Base-by-base conservation (phyloP, 2,888 invertebrate species). In the Chloromyia formosa region DNA sequence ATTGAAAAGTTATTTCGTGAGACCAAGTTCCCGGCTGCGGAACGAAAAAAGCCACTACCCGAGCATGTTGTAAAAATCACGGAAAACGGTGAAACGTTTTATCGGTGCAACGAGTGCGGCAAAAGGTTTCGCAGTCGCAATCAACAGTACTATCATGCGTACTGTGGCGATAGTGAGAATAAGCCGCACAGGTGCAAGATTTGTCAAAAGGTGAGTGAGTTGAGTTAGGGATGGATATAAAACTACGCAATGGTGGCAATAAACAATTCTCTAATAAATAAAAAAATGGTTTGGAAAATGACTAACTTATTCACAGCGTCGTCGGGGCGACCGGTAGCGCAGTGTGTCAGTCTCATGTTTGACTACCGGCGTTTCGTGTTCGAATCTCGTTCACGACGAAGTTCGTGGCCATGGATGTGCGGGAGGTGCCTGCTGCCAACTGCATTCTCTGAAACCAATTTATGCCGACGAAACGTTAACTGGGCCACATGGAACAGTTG, bases 51-150 rank as follows among this genome's bases (percentile, higher is more conserved):
- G 22, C 54, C 35, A 45, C 27, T 45, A 12, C 66, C 74, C 0
- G 40, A 56, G 10, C 80, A 81, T 60, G 79, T 81, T 42, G 73
- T 77, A n/a, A 77, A 75, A 56, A 75, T 77, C 10, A 40, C 5
- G 9, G 75, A 40, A 14, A 61, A 73, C 3, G 74, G 75, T 22
- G 77, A 86, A 82, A 68, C 88, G 88, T 78, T 86, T 58, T 78
- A 73, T 22, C 80, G 81, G 14, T 94, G 94, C 80, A 90, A 87
- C 9, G 84, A 90, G 22, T 94, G 94, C 80, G 86, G 88, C 58
- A 92, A 91, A 82, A 87, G 86, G 75, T 93, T 93, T 80, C 87
- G 87, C 75, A 90, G 92, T 64, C 89, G 90, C n/a, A 88, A 89
- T 16, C 90, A 90, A 78, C 87, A 90, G 54, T 88, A 88, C 35